Evolutionary conservation across 2,113 vertebrate species (phyloP).

Genomic region (Toxotes chatareus): DNA sequence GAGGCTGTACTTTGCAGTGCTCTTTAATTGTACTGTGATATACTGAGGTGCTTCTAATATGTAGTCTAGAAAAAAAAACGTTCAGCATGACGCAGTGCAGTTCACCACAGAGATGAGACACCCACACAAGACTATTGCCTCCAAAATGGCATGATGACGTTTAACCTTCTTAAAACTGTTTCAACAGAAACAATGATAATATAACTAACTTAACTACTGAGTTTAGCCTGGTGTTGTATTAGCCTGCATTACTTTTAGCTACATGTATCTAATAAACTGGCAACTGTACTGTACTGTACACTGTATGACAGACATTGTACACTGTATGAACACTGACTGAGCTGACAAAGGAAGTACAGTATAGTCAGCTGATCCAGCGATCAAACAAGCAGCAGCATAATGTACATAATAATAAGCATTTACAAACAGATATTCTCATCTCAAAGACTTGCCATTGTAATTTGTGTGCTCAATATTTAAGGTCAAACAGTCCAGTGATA

Average conservation of each 20-base stretch:
- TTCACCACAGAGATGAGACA: background rate
- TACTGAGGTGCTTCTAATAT: background rate
- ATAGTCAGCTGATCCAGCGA: background rate
- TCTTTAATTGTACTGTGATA: background rate
- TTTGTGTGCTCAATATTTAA: conserved; percentile 2
- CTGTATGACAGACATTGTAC: no score
- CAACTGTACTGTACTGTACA: no score
- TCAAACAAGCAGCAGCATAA: background rate
- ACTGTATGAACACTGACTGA: no score
- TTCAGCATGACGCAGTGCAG: background rate
- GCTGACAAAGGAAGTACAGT: no score
- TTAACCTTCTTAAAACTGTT: background rate
- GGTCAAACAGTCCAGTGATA: background rate
- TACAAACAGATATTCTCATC: background rate
- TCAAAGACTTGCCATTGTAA: background rate
- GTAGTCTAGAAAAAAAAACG: background rate
- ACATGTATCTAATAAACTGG: background rate
- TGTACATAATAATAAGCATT: background rate
- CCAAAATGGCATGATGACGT: background rate
- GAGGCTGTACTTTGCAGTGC: background rate
- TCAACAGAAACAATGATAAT: background rate
- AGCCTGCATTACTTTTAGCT: no score
- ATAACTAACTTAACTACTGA: background rate
- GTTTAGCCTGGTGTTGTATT: no score
- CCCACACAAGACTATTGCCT: background rate